Base-by-base conservation (phyloP, 2,888 invertebrate genomes). In the Chymomyza procnemis region DNA sequence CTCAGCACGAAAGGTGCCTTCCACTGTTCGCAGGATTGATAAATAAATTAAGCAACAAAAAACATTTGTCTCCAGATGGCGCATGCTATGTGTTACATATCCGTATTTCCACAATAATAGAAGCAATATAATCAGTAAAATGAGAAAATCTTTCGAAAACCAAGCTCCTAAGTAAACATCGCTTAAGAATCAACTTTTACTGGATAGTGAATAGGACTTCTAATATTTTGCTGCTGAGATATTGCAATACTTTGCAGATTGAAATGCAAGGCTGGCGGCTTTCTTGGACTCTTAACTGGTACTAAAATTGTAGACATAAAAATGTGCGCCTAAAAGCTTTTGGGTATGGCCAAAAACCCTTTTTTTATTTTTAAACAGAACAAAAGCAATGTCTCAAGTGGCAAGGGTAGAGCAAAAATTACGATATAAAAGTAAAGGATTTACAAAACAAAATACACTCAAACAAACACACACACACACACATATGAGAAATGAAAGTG, bases 1-100 rank as follows among this genome's bases (percentile, higher is more conserved):
- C n/a, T n/a, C n/a, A n/a, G n/a, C n/a, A n/a, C n/a, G n/a, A n/a
- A n/a, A n/a, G n/a, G n/a, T n/a, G n/a, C n/a, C n/a, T n/a, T n/a
- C n/a, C n/a, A n/a, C n/a, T n/a, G n/a, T n/a, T n/a, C n/a, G n/a
- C n/a, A n/a, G n/a, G n/a, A n/a, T n/a, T n/a, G n/a, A n/a, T n/a
- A n/a, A n/a, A n/a, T n/a, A n/a, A n/a, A n/a, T n/a, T n/a, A n/a
- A n/a, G n/a, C n/a, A n/a, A n/a, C n/a, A n/a, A n/a, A n/a, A n/a
- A n/a, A n/a, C n/a, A n/a, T n/a, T n/a, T n/a, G n/a, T n/a, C 22
- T 3, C 22, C 4, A 22, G 22, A 22, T 22, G 22, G 22, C 22
- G 22, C 22, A 3, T 3, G 22, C 22, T 3, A 22, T 3, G 2
- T 98, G 97, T 91, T 97, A 96, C 71, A 98, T 97, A 99, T 97